These are phyloP conservation scores for Siniperca knerii DNA, from an alignment of 2,113 vertebrate species.

Conservation along the genomic window DNA sequence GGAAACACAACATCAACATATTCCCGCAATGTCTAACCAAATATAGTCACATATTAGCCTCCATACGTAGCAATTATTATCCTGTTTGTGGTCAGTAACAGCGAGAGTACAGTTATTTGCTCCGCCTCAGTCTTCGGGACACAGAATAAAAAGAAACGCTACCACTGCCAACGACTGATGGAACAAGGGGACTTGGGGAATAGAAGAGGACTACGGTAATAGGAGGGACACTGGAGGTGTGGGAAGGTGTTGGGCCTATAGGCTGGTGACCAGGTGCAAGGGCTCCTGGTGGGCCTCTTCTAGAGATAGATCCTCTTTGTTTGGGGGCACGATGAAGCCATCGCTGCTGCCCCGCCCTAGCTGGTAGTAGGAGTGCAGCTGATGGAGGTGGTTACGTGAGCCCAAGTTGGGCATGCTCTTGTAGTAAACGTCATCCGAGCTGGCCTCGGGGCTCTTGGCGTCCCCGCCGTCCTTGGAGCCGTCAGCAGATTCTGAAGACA, in stretches of 20 bases:
- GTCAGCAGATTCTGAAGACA: constrained; percentile 76
- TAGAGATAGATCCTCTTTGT: constrained; percentile 90
- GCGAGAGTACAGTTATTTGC: constrained; percentile 79
- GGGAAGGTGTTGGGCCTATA: constrained; percentile 84
- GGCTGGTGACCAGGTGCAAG: constrained; percentile 96
- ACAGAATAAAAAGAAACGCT: constrained; percentile 88
- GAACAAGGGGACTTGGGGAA: constrained; percentile 75
- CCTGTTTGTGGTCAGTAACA: constrained; percentile 70
- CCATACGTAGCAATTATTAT: constrained; percentile 35
- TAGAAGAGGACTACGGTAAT: constrained; percentile 40
- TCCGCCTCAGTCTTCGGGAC: constrained; percentile 69
- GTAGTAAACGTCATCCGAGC: constrained; percentile 94
- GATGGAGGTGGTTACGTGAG: constrained; percentile 93
- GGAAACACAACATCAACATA: constrained; percentile 72
- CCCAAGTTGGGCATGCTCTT: constrained; percentile 99
- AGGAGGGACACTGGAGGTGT: constrained; percentile 47
- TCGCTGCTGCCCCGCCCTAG: constrained; percentile 97
- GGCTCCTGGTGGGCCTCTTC: constrained; percentile 90
- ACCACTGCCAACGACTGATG: constrained; percentile 89
- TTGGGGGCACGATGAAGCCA: constrained; percentile 93
- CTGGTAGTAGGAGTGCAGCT: constrained; percentile 97
- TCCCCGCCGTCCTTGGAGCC: constrained; percentile 73
- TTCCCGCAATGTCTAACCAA: constrained; percentile 65
- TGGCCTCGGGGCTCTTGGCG: constrained; percentile 75
- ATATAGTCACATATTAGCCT: constrained; percentile 54